Percentiles rank a stretch among this genome's conserved stretches.
Conservation (phyloP, 2,113 vertebrate species). For the Solenodon paradoxus region DNA sequence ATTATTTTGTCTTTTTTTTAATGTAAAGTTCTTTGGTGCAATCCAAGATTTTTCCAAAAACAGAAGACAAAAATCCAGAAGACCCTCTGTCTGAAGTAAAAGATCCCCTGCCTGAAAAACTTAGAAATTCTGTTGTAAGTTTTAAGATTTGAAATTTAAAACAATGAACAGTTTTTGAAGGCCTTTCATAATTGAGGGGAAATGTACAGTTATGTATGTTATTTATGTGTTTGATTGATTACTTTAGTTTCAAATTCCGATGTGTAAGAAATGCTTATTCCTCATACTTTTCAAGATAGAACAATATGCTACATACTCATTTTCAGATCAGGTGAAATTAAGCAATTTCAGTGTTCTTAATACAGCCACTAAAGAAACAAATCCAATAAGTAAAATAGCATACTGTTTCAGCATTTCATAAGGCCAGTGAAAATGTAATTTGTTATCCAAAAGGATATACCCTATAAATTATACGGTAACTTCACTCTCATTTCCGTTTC, state of each 20-base stretch:
- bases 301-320: not conserved
- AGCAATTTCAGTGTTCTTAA: not conserved
- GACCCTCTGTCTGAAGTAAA: slow-evolving; percentile 97
- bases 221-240: not conserved
- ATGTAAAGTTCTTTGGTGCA: slow-evolving; percentile 92
- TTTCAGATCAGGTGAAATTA: not conserved
- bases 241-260: slow-evolving; percentile 19
- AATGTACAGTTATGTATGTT: not conserved
- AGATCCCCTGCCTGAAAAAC: slow-evolving; percentile 97
- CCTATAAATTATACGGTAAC: not conserved
- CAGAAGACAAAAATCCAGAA: slow-evolving; percentile 97
- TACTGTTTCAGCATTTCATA: not conserved
- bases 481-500: not conserved
- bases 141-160: not conserved
- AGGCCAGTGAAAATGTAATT: not conserved
- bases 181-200: not conserved
- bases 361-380: not conserved
- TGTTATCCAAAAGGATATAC: not conserved
- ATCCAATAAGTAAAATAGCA: not conserved
- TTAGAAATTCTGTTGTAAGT: slow-evolving; percentile 96
- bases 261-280: not conserved
- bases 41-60: slow-evolving; percentile 94
- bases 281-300: not conserved
- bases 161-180: not conserved
- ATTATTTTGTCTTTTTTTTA: not conserved